These are phyloP conservation scores for Anthopleura sola DNA, from an alignment of 64 coral and sea anemone species.

Conservation along the genomic window DNA sequence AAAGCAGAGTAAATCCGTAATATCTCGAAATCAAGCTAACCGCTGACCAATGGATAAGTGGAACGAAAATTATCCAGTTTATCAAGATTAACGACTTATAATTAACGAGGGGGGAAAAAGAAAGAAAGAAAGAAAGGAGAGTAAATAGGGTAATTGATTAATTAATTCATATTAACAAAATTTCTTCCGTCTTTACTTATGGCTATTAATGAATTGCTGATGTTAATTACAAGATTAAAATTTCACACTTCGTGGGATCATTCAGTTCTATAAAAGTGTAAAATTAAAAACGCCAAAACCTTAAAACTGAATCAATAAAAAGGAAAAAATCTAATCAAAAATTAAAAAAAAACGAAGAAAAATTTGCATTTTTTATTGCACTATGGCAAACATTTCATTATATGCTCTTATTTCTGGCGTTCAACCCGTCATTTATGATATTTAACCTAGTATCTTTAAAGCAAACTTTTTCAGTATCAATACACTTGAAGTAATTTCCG, in stretches of 20 bases:
- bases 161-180: not conserved
- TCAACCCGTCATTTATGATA: not conserved
- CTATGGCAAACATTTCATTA: not conserved
- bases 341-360: not conserved
- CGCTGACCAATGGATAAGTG: too few species aligned
- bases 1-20: too few species aligned
- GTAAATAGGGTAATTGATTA: not conserved
- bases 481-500: constrained; percentile 3
- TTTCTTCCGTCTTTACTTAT: not conserved
- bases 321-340: not conserved
- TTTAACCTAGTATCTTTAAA: not conserved
- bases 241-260: not conserved
- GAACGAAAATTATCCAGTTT: too few species aligned
- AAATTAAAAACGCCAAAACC: not conserved
- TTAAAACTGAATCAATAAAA: too few species aligned
- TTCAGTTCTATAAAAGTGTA: not conserved
- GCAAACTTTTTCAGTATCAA: constrained; percentile 1
- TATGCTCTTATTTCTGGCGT: not conserved
- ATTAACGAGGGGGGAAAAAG: too few species aligned
- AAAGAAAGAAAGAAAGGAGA: not conserved
- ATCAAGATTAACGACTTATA: too few species aligned
- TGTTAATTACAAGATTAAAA: not conserved
- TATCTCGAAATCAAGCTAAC: too few species aligned
- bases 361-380: not conserved
- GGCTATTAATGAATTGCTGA: not conserved